Conservation (phyloP, 2,113 vertebrate species). For the Gallinago media region DNA sequence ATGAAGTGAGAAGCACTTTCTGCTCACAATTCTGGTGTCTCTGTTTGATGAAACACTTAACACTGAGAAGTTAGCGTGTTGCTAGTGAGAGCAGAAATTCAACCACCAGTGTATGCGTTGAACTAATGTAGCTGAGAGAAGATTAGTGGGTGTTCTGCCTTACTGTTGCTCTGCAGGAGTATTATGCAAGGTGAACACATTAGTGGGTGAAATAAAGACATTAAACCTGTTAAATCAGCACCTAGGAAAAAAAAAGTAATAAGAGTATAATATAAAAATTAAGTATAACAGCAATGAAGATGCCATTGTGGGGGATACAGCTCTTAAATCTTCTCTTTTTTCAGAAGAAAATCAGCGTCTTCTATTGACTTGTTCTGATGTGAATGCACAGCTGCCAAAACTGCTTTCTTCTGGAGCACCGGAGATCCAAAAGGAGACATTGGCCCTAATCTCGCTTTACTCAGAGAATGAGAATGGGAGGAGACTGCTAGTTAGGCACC, state of each 20-base stretch:
- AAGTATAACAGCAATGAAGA: rapidly evolving
- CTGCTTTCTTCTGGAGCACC: slow-evolving; percentile 69
- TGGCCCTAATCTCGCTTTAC: slow-evolving; percentile 79
- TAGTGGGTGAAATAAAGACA: not conserved
- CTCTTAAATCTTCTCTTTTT: not conserved
- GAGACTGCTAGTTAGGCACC: slow-evolving; percentile 73
- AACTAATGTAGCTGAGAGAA: not conserved
- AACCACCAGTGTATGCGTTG: not conserved
- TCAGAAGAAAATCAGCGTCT: slow-evolving; percentile 89
- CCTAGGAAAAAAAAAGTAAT: not conserved
- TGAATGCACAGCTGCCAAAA: slow-evolving; percentile 69
- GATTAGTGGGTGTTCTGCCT: not conserved
- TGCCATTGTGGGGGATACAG: rapidly evolving
- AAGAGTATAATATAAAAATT: not conserved
- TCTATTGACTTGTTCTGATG: slow-evolving; percentile 70
- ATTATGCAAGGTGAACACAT: not conserved
- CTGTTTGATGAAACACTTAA: not conserved
- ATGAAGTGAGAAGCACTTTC: not conserved
- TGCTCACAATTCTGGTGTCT: not conserved
- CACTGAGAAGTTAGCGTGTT: not conserved
- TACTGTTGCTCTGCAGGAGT: not conserved
- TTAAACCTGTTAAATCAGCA: not conserved
- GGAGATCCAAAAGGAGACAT: slow-evolving; percentile 72
- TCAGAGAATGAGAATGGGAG: slow-evolving; percentile 72
- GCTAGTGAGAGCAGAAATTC: not conserved